These are phyloP conservation scores for Doryteuthis pealeii DNA, from an alignment of 1,140 invertebrate species.

Conservation along the genomic window DNA sequence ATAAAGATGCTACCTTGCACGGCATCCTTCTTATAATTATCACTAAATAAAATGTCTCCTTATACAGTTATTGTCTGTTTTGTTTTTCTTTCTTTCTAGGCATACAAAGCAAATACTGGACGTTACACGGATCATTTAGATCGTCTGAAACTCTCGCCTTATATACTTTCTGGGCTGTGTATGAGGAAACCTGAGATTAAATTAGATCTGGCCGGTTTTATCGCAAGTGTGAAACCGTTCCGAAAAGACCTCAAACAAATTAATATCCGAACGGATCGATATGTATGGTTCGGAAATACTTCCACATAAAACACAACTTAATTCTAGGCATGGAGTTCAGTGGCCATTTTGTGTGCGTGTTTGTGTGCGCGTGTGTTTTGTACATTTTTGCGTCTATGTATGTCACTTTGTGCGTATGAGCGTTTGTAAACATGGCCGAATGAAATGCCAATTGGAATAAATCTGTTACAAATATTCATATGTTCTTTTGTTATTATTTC, in stretches of 20 bases:
- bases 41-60: no score
- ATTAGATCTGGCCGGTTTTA: constrained; percentile 35
- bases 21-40: no score
- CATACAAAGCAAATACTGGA: constrained; percentile 33
- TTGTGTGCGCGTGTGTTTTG: constrained; percentile 15
- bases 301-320: no score
- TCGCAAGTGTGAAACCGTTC: constrained; percentile 23
- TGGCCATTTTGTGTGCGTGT: constrained; percentile 10
- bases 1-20: no score
- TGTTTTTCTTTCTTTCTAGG: constrained; percentile 21
- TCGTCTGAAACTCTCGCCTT: constrained; percentile 28
- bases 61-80: not conserved
- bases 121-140: constrained; percentile 30
- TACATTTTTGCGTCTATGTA: constrained; percentile 11
- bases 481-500: no score
- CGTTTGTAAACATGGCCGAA: no score
- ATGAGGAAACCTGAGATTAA: constrained; percentile 25
- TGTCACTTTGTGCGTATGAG: not conserved
- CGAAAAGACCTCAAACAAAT: constrained; percentile 21
- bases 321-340: no score
- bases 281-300: constrained; percentile 31
- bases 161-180: constrained; percentile 29
- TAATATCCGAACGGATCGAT: constrained; percentile 35
- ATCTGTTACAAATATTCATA: no score
- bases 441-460: no score